Evolutionary conservation across 1,140 invertebrate genomes (phyloP), one percentile per base, ranked within the genome.

Genomic region (Bombus confusus): DNA sequence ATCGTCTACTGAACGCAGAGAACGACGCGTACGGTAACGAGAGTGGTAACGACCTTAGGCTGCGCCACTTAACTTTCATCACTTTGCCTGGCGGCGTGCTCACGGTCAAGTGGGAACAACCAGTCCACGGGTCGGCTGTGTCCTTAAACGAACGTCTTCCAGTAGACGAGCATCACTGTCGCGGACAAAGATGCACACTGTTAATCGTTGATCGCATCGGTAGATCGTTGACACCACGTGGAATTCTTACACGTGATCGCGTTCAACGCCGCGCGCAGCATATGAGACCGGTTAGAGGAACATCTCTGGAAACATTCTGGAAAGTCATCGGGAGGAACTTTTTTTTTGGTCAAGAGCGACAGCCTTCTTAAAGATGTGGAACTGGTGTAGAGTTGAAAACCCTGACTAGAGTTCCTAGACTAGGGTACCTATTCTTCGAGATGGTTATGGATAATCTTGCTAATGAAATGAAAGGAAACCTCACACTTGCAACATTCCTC

Each of bases 11-110:
- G 90, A 90, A 87, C 86, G 83, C 77, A 37, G 83, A 77, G 86
- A 80, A 90, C 79, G 74, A 72, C 69, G 79, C 77, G 86, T 74
- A 81, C 72, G 69, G 77, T 74, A 85, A 87, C 57, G 66, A 88
- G 73, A 87, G 89, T 90, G 84, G 86, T 90, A 90, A 90, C 86
- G 89, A 91, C 89, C 88, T 91, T 91, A 90, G 85, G 52, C 84
- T 69, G 84, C 80, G 78, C 62, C 87, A 90, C 87, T 90, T 88
- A 85, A 90, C 80, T 88, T 90, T 91, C 88, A 90, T 91, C 90
- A 82, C 76, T 84, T 88, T 75, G 79, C 73, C 68, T 66, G 78
- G 75, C 74, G 86, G 39, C 57, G 69, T 78, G 73, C 78, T 91
- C 89, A 90, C 84, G 89, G 89, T 90, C 88, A 91, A 91, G 87